Evolutionary conservation across 2,797 vertebrate genomes (phyloP).

Genomic region (Myotis myotis): DNA sequence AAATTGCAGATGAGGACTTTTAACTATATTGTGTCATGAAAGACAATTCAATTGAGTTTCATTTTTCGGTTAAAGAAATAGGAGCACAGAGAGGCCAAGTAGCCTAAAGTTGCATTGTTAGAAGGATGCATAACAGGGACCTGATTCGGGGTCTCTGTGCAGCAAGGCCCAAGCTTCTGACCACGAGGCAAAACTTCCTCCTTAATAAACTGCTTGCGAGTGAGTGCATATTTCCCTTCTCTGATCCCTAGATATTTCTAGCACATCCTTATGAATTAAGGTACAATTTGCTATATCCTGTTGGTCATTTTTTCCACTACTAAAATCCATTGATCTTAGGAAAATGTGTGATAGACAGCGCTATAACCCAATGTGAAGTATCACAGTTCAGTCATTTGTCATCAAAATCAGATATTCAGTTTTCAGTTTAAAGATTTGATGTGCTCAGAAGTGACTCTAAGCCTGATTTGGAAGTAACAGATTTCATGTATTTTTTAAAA

Average conservation of each 20-base stretch:
- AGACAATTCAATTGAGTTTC: neutral
- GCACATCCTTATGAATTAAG: neutral
- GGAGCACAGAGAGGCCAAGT: neutral
- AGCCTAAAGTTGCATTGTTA: neutral
- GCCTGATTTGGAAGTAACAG: neutral
- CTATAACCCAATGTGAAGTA: neutral
- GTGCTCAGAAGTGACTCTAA: neutral
- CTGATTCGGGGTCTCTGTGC: accelerated
- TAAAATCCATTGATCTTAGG: neutral
- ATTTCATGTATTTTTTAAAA: slow-evolving; percentile 14
- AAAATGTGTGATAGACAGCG: neutral
- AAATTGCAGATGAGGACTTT: neutral
- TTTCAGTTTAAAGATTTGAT: slow-evolving; percentile 22
- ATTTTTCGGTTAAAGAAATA: neutral
- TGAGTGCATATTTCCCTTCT: neutral
- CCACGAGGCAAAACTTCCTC: neutral
- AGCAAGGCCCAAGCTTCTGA: neutral
- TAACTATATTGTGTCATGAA: neutral
- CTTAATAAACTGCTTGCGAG: neutral
- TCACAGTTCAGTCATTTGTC: neutral
- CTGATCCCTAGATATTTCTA: neutral
- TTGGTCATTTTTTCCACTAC: neutral
- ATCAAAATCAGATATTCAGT: neutral
- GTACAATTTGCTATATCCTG: neutral
- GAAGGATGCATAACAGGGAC: neutral